Evolutionary conservation across 1,140 invertebrate species (phyloP), one percentile per base, ranked within the genome.

Genomic region (Doryteuthis pealeii): DNA sequence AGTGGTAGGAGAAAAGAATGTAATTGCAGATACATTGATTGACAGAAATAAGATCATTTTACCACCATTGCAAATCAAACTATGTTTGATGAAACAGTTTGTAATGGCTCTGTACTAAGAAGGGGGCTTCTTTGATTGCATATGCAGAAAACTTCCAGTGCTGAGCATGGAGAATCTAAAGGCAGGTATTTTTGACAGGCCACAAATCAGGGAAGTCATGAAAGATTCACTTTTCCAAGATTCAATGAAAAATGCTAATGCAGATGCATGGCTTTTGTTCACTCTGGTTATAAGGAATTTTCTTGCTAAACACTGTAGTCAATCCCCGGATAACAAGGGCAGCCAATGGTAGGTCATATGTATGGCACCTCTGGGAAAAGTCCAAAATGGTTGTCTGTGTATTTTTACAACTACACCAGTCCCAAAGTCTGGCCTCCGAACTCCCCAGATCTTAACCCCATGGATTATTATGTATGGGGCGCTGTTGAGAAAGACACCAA

Each of bases 81-180:
- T 68, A 4, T 6, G 66, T 8, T 33, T 68, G 28, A 68, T 68
- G 10, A 68, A 68, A 31, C 66, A 68, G 32, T 68, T 68, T 31
- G 1, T 31, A 8, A 66, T 8, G 1, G 28, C 28, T 32, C 28
- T 32, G 32, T 8, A 68, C 32, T 28, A 33, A 31, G 10, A 68
- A 14, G 65, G 28, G 30, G 26, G 22, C 12, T 66, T 14, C 30
- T 66, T 66, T 33, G 32, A 31, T 4, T 28, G 30, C 32, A 31
- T 31, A 5, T 68, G 3, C 6, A 33, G 30, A 6, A 68, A 28
- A 30, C 30, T 30, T 33, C 32, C 30, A 12, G 28, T 8, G 12
- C 28, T 68, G 6, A 68, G n/a, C 30, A 33, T 14, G 32, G 28
- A 68, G 66, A 66, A 66, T 12, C 1, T 6, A 31, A 6, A 68